phyloP scores from a whole-genome alignment of 2,113 vertebrate species.

The Apteryx owenii region DNA sequence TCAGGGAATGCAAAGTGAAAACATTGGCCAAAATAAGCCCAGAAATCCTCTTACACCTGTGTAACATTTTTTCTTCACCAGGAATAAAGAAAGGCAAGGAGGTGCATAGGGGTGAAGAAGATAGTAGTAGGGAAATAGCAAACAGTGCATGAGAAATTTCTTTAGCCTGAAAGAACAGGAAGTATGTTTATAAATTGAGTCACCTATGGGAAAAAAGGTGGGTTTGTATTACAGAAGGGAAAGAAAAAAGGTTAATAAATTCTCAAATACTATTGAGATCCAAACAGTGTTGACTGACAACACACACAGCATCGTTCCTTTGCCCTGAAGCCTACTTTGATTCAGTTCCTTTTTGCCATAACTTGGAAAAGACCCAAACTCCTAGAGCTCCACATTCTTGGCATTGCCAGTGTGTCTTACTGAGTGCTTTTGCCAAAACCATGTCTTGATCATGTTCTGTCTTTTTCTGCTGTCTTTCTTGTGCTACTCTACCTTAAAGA shows the following conservation, averaged over 20 bases:
- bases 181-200: background rate
- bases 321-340: background rate
- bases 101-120: background rate
- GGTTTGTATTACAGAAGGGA: background rate
- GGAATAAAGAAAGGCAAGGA: background rate
- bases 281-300: background rate
- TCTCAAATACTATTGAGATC: background rate
- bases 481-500: background rate
- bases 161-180: background rate
- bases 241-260: background rate
- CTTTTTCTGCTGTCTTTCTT: background rate
- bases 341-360: background rate
- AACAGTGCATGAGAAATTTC: background rate
- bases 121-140: background rate
- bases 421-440: background rate
- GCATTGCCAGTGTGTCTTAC: fast-evolving
- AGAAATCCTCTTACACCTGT: background rate
- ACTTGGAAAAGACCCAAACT: background rate
- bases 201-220: background rate
- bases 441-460: background rate
- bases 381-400: background rate
- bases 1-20: background rate
- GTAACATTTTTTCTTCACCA: background rate
- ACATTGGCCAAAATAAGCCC: background rate
- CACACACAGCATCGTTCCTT: background rate